Evolutionary conservation across 1,140 invertebrate genomes (phyloP), one percentile per base, ranked within the genome.

Genomic region (Trichogramma pretiosum): DNA sequence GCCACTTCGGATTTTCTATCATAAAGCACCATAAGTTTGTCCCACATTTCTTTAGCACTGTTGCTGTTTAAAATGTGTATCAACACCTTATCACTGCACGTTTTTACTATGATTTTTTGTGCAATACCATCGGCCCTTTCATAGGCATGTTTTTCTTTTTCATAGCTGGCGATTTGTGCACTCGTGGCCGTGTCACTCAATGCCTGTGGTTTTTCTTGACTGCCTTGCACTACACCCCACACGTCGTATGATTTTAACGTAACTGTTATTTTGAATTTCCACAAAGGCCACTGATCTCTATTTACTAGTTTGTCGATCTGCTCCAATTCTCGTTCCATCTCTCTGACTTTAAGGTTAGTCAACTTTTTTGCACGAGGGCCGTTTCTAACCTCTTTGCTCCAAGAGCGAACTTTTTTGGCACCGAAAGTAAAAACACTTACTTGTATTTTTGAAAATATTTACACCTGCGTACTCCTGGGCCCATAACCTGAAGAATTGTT

Each of bases 41-140:
- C 41, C 65, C 65, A 72, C 63, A 69, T 71, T 36, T 58, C 57
- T 8, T 59, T 58, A 21, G 62, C 51, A 37, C 40, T 54, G 16
- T 44, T 32, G 43, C 61, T 67, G 21, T 60, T 57, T 23, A 67
- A 50, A 8, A 65, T 56, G 46, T 62, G 62, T 28, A 56, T 23
- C 53, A 63, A 59, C 16, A 56, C 56, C 33, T 60, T 28, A 33
- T 59, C 45, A 38, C 41, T 52, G n/a, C 56, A 50, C 22, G 55
- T 46, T 17, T 54, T 56, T 0, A 61, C 54, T 2, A 69, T 50
- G 11, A 52, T 36, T 10, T 56, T 46, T 48, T 60, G 55, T 30
- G 59, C 57, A 26, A 38, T 52, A 9, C 36, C 54, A n/a, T n/a
- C n/a, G n/a, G 47, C 60, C 56, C 10, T 28, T 33, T 34, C 50